phyloP scores from a whole-genome alignment of 1,140 invertebrate species.

The Micrasema minimum region DNA sequence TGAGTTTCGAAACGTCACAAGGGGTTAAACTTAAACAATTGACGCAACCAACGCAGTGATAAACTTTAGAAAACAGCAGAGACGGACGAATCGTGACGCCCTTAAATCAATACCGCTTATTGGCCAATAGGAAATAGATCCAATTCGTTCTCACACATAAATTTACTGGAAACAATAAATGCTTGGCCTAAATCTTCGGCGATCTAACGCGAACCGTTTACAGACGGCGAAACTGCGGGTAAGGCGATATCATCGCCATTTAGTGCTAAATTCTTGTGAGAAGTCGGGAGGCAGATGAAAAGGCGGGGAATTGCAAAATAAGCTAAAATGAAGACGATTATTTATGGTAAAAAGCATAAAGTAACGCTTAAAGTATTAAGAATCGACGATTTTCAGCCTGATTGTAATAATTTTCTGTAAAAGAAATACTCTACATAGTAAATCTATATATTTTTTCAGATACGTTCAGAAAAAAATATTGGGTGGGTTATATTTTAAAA shows the following conservation, averaged over 20 bases:
- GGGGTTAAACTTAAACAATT: constrained; percentile 37
- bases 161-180: constrained; percentile 49
- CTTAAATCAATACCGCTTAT: constrained; percentile 52
- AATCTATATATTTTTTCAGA: no score
- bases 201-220: constrained; percentile 24
- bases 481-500: no score
- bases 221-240: constrained; percentile 2
- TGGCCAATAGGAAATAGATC: constrained; percentile 44
- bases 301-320: no score
- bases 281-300: no score
- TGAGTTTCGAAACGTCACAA: constrained; percentile 29
- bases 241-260: constrained; percentile 12
- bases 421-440: no score
- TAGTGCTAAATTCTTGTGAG: background rate
- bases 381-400: no score
- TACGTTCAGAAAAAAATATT: no score
- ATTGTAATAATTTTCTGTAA: no score
- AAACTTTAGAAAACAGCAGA: constrained; percentile 37
- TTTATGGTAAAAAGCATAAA: no score
- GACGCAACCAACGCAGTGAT: constrained; percentile 37
- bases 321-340: no score
- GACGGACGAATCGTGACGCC: constrained; percentile 50
- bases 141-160: constrained; percentile 50
- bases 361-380: no score
- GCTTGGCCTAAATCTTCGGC: constrained; percentile 24